Evolutionary conservation across 35 echinoderm and acorn worm species (phyloP).

Genomic region (Amphiura filiformis): DNA sequence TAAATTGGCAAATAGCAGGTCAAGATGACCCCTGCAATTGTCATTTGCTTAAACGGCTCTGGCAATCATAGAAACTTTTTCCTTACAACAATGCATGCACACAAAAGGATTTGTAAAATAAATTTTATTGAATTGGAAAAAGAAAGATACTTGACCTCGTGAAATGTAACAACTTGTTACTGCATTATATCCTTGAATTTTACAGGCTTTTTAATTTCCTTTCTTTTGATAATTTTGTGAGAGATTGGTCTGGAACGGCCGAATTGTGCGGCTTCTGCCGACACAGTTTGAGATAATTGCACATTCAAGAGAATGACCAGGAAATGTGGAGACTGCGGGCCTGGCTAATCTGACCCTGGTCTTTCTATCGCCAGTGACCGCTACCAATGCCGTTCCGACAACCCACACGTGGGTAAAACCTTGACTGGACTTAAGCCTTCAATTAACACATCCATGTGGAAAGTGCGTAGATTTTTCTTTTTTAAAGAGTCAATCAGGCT

Average conservation of each 20-base stretch:
- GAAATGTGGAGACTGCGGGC: not conserved
- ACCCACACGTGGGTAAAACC: not conserved
- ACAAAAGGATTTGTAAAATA: not conserved
- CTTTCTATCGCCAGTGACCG: not conserved
- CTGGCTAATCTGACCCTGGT: not conserved
- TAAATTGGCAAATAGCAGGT: too few relatives aligned
- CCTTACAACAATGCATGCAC: not conserved
- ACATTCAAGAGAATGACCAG: not conserved
- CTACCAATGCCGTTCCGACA: not conserved
- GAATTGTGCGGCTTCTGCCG: not conserved
- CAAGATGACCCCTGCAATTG: too few relatives aligned
- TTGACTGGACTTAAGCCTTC: not conserved
- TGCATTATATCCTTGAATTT: not conserved
- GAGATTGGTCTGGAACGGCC: not conserved
- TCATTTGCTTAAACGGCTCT: too few relatives aligned
- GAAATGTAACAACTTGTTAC: not conserved
- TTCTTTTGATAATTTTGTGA: not conserved
- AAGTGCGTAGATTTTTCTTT: not conserved
- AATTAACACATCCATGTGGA: slow-evolving; percentile 7
- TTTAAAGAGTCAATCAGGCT: not conserved
- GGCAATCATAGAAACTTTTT: too few relatives aligned
- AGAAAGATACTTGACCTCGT: slow-evolving; percentile 1
- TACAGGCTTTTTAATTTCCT: not conserved
- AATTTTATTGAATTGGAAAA: not conserved
- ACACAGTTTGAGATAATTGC: not conserved